These are phyloP conservation scores for Sylvietta virens DNA, from an alignment of 2,113 vertebrate genomes.

Conservation along the genomic window DNA sequence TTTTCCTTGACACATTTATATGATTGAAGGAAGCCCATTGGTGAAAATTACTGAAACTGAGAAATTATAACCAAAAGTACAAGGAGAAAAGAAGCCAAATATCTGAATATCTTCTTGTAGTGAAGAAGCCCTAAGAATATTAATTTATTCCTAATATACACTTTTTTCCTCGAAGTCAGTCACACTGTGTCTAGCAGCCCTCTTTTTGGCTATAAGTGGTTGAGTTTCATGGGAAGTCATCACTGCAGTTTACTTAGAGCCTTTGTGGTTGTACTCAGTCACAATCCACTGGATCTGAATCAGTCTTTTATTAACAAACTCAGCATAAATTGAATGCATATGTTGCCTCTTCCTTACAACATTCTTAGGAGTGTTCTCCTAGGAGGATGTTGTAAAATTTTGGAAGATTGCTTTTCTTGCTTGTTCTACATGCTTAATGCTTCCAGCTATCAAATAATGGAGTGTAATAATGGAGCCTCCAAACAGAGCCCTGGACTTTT, in stretches of 20 bases:
- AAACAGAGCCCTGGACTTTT: background rate
- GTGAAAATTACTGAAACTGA: background rate
- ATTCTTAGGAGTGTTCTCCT: background rate
- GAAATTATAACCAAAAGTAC: background rate
- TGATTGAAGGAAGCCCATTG: background rate
- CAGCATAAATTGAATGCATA: background rate
- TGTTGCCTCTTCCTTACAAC: background rate
- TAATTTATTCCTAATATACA: background rate
- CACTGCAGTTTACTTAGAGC: background rate
- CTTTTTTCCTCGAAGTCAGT: background rate
- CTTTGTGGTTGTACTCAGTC: background rate
- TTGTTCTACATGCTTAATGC: background rate
- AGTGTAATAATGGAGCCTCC: background rate
- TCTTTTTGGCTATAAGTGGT: background rate
- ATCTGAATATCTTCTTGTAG: background rate
- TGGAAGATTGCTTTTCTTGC: background rate
- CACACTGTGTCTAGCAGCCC: background rate
- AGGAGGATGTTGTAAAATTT: background rate
- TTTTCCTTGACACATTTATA: background rate
- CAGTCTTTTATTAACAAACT: background rate
- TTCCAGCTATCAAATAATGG: background rate
- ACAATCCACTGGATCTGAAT: background rate
- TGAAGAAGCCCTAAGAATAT: background rate
- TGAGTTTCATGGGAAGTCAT: background rate
- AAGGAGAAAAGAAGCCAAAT: background rate